Evolutionary conservation across 2,113 vertebrate genomes (phyloP).

Genomic region (Scatophagus argus): DNA sequence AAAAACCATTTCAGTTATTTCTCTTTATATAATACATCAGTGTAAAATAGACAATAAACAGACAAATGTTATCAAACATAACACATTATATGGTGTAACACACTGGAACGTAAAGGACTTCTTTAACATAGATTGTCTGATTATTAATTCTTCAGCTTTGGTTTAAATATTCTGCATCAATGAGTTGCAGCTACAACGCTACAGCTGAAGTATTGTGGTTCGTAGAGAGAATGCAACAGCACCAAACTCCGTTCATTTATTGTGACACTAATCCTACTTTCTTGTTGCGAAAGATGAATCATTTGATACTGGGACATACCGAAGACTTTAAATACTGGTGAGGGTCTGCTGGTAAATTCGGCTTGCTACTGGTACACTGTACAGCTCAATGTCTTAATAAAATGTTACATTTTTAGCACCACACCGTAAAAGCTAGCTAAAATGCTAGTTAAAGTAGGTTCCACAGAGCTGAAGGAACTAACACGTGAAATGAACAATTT

Average conservation of each 20-base stretch:
- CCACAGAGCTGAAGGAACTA: rapidly evolving
- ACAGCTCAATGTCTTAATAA: background rate
- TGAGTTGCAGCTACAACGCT: background rate
- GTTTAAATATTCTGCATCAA: background rate
- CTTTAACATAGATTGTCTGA: background rate
- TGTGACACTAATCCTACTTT: rapidly evolving
- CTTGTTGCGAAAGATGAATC: background rate
- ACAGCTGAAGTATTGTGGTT: background rate
- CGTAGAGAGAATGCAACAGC: background rate
- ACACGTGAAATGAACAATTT: rapidly evolving
- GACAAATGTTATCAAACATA: too few relatives aligned
- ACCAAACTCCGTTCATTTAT: background rate
- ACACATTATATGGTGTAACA: too few relatives aligned
- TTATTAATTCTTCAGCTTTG: background rate
- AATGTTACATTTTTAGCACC: background rate
- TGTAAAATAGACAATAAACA: background rate
- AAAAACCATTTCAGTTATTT: background rate
- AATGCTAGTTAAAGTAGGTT: background rate
- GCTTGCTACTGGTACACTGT: background rate
- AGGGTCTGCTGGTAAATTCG: background rate
- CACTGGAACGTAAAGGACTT: too few relatives aligned
- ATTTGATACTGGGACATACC: rapidly evolving
- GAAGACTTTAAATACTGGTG: rapidly evolving
- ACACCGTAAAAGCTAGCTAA: background rate
- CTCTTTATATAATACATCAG: background rate